Evolutionary conservation across 2,113 vertebrate species (phyloP).

Genomic region (Pachyramphus minor): DNA sequence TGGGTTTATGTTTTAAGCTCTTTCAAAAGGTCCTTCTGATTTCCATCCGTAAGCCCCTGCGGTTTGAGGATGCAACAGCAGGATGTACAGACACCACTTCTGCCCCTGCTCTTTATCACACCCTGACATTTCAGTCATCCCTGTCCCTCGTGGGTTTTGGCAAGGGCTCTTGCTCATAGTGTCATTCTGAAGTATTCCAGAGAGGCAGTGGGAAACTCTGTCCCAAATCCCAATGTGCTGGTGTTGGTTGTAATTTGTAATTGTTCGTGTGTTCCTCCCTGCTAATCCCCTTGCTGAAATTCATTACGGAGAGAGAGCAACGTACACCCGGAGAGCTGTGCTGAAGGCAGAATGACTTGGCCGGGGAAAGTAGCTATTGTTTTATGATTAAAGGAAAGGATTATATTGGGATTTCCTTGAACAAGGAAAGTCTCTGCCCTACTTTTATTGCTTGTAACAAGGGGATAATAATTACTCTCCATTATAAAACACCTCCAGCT

Average conservation of each 20-base stretch:
- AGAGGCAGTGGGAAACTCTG: not conserved
- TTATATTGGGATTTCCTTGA: conserved; percentile 60
- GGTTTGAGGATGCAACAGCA: accelerated
- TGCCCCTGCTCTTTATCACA: not conserved
- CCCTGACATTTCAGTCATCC: not conserved
- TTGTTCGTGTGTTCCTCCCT: not conserved
- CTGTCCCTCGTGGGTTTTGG: not conserved
- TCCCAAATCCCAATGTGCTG: not conserved
- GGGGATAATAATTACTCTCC: conserved; percentile 27
- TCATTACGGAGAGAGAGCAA: not conserved
- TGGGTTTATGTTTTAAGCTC: not conserved
- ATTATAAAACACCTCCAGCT: conserved; percentile 24
- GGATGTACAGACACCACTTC: not conserved
- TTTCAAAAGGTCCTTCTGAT: not conserved
- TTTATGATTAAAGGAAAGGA: conserved; percentile 53
- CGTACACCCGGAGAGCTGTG: not conserved
- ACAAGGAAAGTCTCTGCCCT: conserved; percentile 29
- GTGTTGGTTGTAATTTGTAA: conserved; percentile 32
- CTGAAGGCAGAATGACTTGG: conserved; percentile 26
- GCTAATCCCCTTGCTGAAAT: conserved; percentile 18
- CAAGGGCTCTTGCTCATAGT: not conserved
- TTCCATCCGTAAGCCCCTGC: accelerated
- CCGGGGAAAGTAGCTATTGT: conserved; percentile 42
- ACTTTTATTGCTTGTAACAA: conserved; percentile 45
- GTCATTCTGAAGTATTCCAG: not conserved